phyloP scores from a whole-genome alignment of 2,113 vertebrate species.

The Amphilophus citrinellus region DNA sequence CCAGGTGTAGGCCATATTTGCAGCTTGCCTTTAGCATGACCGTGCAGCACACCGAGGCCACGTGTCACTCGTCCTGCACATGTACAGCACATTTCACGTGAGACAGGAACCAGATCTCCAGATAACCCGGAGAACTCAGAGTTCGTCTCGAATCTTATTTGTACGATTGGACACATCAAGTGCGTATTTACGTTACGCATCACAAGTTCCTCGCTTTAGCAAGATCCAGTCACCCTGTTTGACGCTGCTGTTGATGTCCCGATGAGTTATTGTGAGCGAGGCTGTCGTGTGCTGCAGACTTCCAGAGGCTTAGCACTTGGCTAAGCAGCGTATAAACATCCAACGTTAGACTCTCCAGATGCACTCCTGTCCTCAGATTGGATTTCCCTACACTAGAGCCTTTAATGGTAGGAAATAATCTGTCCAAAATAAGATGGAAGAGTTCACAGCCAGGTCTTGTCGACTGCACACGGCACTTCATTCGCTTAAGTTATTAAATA shows the following conservation, averaged over 20 bases:
- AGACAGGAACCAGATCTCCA: slow-evolving; percentile 64
- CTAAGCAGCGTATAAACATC: slow-evolving; percentile 75
- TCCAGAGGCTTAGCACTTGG: slow-evolving; percentile 75
- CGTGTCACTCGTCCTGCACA: slow-evolving; percentile 13
- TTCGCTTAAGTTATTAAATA: background rate
- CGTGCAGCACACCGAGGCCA: background rate
- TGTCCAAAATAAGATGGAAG: slow-evolving; percentile 35
- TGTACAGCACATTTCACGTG: background rate
- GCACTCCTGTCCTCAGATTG: slow-evolving; percentile 60
- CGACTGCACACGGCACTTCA: background rate
- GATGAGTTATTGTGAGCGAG: slow-evolving; percentile 56
- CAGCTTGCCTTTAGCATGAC: background rate
- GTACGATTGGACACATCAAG: slow-evolving; percentile 43
- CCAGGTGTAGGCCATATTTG: slow-evolving; percentile 37
- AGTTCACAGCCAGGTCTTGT: slow-evolving; percentile 44
- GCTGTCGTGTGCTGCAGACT: slow-evolving; percentile 72
- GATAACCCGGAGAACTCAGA: background rate
- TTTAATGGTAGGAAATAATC: slow-evolving; percentile 72
- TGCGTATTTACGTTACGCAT: slow-evolving; percentile 48
- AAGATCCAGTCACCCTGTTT: slow-evolving; percentile 60
- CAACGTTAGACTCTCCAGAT: slow-evolving; percentile 81
- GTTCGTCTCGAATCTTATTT: slow-evolving; percentile 9
- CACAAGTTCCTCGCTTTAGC: slow-evolving; percentile 40
- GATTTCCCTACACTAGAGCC: slow-evolving; percentile 61
- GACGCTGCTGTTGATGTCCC: slow-evolving; percentile 55